Conservation (phyloP, 1,140 invertebrate genomes). For the Diabrotica undecimpunctata region DNA sequence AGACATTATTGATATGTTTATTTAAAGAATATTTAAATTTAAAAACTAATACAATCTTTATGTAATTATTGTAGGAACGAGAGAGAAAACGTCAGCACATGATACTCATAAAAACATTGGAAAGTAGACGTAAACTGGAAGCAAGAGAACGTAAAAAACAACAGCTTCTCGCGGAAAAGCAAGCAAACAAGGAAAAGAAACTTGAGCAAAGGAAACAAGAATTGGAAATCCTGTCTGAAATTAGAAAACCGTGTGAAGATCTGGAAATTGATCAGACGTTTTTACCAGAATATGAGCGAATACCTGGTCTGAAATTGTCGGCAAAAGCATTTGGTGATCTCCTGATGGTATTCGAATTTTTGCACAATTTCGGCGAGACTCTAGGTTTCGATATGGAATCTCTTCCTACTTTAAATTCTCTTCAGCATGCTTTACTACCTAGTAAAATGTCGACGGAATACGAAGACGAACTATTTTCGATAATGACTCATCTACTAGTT, state of each 20-base stretch:
- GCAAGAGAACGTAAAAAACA: slow-evolving; percentile 82
- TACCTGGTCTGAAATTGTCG: slow-evolving; percentile 75
- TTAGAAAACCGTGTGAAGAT: slow-evolving; percentile 83
- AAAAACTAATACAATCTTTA: neutral
- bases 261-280: slow-evolving; percentile 72
- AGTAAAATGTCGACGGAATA: slow-evolving; percentile 68
- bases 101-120: slow-evolving; percentile 80
- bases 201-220: slow-evolving; percentile 79
- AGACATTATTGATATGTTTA: too few relatives aligned
- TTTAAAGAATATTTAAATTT: neutral
- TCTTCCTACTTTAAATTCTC: slow-evolving; percentile 76
- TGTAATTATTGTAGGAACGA: slow-evolving; percentile 64
- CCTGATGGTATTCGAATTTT: slow-evolving; percentile 92
- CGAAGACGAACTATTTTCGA: slow-evolving; percentile 82
- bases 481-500: slow-evolving; percentile 84
- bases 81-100: slow-evolving; percentile 89
- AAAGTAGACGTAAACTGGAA: slow-evolving; percentile 80
- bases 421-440: slow-evolving; percentile 81
- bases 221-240: slow-evolving; percentile 77
- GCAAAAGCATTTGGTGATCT: slow-evolving; percentile 87
- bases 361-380: slow-evolving; percentile 92
- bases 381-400: slow-evolving; percentile 89
- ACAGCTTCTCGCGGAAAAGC: slow-evolving; percentile 72
- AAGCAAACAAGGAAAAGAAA: slow-evolving; percentile 76
- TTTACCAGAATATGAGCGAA: slow-evolving; percentile 72